Conservation (phyloP, 2,797 vertebrate species). For the Amphiprion clarkii region DNA sequence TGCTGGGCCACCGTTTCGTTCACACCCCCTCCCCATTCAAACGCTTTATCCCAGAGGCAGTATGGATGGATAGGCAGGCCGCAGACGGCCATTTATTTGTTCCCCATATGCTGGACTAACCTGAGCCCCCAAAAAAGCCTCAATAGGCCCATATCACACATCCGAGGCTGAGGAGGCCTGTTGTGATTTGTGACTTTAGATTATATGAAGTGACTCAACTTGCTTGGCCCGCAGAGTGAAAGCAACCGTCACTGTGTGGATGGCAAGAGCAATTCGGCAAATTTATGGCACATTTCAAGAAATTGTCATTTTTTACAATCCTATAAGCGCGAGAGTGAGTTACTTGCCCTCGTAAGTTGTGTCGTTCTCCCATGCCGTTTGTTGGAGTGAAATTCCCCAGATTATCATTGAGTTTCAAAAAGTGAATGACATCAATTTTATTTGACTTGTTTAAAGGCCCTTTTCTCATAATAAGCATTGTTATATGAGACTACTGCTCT, state of each 20-base stretch:
- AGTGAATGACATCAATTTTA: slow-evolving; percentile 85
- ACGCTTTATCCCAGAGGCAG: slow-evolving; percentile 42
- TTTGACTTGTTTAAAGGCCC: slow-evolving; percentile 86
- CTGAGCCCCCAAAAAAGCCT: slow-evolving; percentile 82
- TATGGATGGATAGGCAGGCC: slow-evolving; percentile 85
- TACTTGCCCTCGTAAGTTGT: slow-evolving; percentile 92
- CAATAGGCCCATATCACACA: slow-evolving; percentile 89
- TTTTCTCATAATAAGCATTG: slow-evolving; percentile 82
- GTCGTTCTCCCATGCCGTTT: slow-evolving; percentile 88
- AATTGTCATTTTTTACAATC: slow-evolving; percentile 98
- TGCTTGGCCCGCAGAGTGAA: slow-evolving; percentile 88
- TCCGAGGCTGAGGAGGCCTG: slow-evolving; percentile 77
- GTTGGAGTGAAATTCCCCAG: slow-evolving; percentile 88
- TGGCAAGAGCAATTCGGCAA: slow-evolving; percentile 90
- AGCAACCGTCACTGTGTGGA: slow-evolving; percentile 90
- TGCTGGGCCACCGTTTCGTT: slow-evolving; percentile 79
- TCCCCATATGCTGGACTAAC: slow-evolving; percentile 83
- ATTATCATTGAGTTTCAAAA: slow-evolving; percentile 81
- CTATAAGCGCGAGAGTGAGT: slow-evolving; percentile 95
- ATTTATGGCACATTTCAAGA: slow-evolving; percentile 95
- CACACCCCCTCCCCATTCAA: slow-evolving; percentile 47
- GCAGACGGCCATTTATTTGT: slow-evolving; percentile 90
- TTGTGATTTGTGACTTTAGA: slow-evolving; percentile 96
- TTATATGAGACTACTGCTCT: slow-evolving; percentile 78
- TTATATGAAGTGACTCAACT: slow-evolving; percentile 93